Percentiles rank a stretch among this genome's conserved stretches.
These are phyloP conservation scores for Anagrus nilaparvatae DNA, from an alignment of 1,140 invertebrate genomes.

Conservation along the genomic window DNA sequence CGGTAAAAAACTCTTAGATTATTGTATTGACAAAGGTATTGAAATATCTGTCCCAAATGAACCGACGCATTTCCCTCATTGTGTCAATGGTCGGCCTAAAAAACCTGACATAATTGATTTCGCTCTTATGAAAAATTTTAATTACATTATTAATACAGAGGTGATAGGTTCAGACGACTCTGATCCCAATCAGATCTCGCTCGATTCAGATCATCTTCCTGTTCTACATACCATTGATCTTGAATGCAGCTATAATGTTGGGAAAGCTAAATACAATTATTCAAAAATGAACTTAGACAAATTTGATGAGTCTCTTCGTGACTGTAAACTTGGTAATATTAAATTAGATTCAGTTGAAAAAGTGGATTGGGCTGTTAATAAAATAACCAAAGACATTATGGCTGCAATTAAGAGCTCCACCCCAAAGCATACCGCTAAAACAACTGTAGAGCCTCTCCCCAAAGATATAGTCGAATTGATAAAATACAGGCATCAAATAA, in stretches of 20 bases:
- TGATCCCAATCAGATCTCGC: too few relatives aligned
- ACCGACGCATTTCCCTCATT: too few relatives aligned
- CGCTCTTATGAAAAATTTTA: too few relatives aligned
- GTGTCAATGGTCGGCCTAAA: too few relatives aligned
- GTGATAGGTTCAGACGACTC: too few relatives aligned
- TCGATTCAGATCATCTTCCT: too few relatives aligned
- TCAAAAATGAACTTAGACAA: background rate
- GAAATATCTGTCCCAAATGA: too few relatives aligned
- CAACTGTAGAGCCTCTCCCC: background rate
- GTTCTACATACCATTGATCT: too few relatives aligned
- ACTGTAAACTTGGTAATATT: background rate
- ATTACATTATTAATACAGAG: too few relatives aligned
- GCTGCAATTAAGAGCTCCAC: slow-evolving; percentile 1
- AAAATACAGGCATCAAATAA: slow-evolving; percentile 3
- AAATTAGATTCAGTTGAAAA: background rate
- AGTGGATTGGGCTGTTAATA: background rate
- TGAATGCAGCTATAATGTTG: background rate
- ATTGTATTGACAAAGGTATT: too few relatives aligned
- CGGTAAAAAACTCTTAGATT: too few relatives aligned
- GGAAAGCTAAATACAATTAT: background rate
- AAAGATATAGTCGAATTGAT: background rate
- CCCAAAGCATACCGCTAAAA: slow-evolving; percentile 1
- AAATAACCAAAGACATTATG: slow-evolving; percentile 1
- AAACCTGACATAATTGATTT: too few relatives aligned
- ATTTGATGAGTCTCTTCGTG: background rate